Conservation (phyloP, 2,113 vertebrate species). For the Scophthalmus maximus region DNA sequence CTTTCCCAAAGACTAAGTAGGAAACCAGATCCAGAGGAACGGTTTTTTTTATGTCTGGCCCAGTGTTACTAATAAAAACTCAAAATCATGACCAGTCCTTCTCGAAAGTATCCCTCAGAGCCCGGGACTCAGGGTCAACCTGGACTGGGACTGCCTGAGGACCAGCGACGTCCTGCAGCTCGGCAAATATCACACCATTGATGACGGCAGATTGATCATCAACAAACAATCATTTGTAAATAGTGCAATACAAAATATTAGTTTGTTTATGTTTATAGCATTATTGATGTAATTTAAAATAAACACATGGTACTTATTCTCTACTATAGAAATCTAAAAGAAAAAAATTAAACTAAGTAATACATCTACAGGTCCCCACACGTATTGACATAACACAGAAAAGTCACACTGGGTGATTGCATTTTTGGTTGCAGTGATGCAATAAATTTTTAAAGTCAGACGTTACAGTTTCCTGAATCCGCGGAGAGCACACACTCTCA, state of each 20-base stretch:
- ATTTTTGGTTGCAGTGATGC: conserved; percentile 11
- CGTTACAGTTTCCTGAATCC: conserved; percentile 36
- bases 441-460: conserved; percentile 36
- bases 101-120: conserved; percentile 25
- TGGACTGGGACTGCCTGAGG: conserved; percentile 10
- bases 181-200: too few species aligned
- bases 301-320: too few species aligned
- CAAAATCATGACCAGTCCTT: conserved; percentile 22
- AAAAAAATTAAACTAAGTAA: conserved; percentile 6
- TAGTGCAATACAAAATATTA: too few species aligned
- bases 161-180: background rate
- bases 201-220: too few species aligned
- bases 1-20: conserved; percentile 49
- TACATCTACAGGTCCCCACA: background rate
- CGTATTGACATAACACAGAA: background rate
- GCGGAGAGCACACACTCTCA: conserved; percentile 11
- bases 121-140: conserved; percentile 24
- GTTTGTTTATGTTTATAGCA: too few species aligned
- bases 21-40: conserved; percentile 66
- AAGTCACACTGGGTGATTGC: conserved; percentile 1
- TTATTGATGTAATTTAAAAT: too few species aligned
- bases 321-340: background rate
- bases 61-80: conserved; percentile 52
- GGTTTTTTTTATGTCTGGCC: conserved; percentile 51
- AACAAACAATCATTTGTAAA: too few species aligned